A percentile compares a stretch with the other conserved stretches of the same genome.
phyloP scores from a whole-genome alignment of 1,140 invertebrate species.

The Hermatobates lingyangjiaoensis region DNA sequence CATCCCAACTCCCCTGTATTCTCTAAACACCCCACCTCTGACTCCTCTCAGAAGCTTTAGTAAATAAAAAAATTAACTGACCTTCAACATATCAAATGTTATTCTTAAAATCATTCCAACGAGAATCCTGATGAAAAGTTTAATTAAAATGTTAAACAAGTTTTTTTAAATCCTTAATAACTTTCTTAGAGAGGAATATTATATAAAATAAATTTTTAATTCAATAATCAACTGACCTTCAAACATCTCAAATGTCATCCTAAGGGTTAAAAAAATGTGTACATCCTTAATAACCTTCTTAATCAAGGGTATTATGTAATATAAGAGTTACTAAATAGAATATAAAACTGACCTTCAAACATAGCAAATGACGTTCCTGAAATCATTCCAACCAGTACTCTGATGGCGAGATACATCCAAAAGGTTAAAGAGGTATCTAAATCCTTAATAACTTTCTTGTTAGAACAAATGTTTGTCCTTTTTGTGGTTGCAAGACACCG shows the following conservation, averaged over 20 bases:
- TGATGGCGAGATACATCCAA: conserved; percentile 50
- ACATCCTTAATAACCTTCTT: no score
- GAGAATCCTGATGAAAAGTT: conserved; percentile 48
- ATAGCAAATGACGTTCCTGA: conserved; percentile 53
- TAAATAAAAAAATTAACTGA: conserved; percentile 2
- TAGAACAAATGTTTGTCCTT: conserved; percentile 36
- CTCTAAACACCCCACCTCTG: no score
- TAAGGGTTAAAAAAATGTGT: no score
- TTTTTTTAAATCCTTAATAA: conserved; percentile 38
- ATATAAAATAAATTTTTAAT: no score
- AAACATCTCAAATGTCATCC: no score
- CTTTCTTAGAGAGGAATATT: no score
- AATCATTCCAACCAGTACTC: conserved; percentile 43
- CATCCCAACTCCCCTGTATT: no score
- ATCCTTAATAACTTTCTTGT: conserved; percentile 33
- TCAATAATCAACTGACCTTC: no score
- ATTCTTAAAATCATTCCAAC: conserved; percentile 41
- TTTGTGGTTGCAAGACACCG: conserved; percentile 35
- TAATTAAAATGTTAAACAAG: conserved; percentile 50
- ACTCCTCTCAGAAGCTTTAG: no score
- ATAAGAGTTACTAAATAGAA: not conserved
- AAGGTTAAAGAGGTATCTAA: conserved; percentile 46
- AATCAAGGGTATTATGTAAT: no score
- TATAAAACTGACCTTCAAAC: conserved; percentile 38
- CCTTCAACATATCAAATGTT: conserved; percentile 58